A percentile compares a stretch with the other conserved stretches of the same genome.
These are phyloP conservation scores for Oreochromis spilurus DNA, from an alignment of 2,113 vertebrate species.

Conservation along the genomic window DNA sequence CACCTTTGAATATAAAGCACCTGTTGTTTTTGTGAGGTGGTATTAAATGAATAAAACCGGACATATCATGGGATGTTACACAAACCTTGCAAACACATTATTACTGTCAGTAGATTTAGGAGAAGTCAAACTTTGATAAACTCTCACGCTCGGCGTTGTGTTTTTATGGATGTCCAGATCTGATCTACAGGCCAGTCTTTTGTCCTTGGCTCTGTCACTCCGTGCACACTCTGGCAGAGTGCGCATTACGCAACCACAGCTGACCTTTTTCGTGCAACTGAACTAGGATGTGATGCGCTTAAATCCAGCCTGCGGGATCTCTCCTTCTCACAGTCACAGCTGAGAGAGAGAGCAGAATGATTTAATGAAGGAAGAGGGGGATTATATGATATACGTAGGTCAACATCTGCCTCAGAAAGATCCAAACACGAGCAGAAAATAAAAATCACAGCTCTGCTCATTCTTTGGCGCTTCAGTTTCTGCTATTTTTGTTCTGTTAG, in stretches of 20 bases:
- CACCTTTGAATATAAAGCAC: fast-evolving
- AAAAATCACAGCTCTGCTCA: background rate
- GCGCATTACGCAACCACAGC: background rate
- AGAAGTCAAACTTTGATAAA: background rate
- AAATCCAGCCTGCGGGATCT: background rate
- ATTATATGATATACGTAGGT: background rate
- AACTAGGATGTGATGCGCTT: background rate
- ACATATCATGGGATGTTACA: background rate
- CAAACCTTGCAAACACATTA: background rate
- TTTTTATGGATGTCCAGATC: background rate
- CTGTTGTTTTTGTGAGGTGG: background rate
- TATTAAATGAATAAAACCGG: fast-evolving
- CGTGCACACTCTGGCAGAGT: background rate
- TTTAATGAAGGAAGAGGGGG: background rate
- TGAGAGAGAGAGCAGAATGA: background rate
- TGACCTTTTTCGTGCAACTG: background rate
- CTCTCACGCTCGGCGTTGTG: fast-evolving
- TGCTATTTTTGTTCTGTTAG: background rate
- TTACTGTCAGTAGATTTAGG: background rate
- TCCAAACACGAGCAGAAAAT: background rate
- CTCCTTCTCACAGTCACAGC: background rate
- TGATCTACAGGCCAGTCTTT: background rate
- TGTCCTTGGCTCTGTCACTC: background rate
- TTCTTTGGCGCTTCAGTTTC: background rate
- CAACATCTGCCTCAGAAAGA: background rate